Percentiles rank a stretch among this genome's conserved stretches.
Conservation (phyloP, 2,888 invertebrate species). For the Ryuthela nishihirai region DNA sequence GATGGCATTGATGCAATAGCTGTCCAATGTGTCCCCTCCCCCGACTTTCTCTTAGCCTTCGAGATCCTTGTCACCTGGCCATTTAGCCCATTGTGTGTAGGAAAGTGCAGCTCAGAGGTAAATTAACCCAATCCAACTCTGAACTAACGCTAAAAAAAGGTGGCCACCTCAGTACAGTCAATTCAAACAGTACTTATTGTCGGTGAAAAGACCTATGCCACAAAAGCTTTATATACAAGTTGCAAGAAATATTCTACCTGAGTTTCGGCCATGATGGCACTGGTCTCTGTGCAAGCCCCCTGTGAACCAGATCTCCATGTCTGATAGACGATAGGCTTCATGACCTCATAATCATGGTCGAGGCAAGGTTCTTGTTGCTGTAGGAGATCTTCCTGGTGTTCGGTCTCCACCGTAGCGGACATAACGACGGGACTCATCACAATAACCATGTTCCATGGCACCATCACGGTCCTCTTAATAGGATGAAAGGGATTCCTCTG, state of each 20-base stretch:
- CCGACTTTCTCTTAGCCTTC: too few relatives aligned
- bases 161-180: too few relatives aligned
- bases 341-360: constrained; percentile 83
- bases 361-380: constrained; percentile 71
- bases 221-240: constrained; percentile 5
- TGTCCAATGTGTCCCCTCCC: too few relatives aligned
- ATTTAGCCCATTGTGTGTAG: too few relatives aligned
- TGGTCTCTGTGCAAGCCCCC: constrained; percentile 88
- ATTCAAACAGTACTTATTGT: too few relatives aligned
- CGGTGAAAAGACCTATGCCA: too few relatives aligned
- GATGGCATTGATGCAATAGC: too few relatives aligned
- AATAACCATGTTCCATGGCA: constrained; percentile 96
- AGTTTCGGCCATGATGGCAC: constrained; percentile 61
- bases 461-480: constrained; percentile 80
- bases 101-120: too few relatives aligned
- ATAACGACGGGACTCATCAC: constrained; percentile 78
- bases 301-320: constrained; percentile 95
- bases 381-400: constrained; percentile 48
- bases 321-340: constrained; percentile 89
- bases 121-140: too few relatives aligned
- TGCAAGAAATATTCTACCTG: constrained; percentile 39
- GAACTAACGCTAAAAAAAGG: too few relatives aligned
- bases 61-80: too few relatives aligned
- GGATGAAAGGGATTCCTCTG: constrained; percentile 86
- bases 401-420: constrained; percentile 61